phyloP scores from a whole-genome alignment of 1,140 invertebrate species.

The Calliopsis andreniformis region DNA sequence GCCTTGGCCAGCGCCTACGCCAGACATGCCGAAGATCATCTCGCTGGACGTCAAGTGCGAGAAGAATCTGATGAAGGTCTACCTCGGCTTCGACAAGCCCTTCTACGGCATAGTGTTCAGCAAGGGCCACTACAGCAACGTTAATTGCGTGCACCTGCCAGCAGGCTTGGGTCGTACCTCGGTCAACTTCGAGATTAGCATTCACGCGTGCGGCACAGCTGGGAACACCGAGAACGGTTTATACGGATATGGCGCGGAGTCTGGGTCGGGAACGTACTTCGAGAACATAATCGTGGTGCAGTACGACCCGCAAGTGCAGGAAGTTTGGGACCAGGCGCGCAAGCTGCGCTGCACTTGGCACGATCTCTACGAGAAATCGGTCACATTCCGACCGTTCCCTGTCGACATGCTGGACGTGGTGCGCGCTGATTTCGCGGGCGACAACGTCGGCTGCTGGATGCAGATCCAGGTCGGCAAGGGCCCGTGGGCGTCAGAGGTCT shows the following conservation, averaged over 20 bases:
- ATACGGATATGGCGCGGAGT: conserved; percentile 90
- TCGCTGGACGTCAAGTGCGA: conserved; percentile 96
- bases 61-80: conserved; percentile 96
- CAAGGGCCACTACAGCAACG: conserved; percentile 95
- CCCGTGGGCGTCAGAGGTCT: conserved; percentile 97
- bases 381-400: conserved; percentile 96
- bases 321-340: conserved; percentile 97
- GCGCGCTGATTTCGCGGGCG: conserved; percentile 95
- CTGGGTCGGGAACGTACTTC: conserved; percentile 95
- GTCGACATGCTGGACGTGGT: conserved; percentile 98
- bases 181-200: conserved; percentile 94
- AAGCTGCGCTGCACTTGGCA: conserved; percentile 97
- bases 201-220: conserved; percentile 94
- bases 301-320: conserved; percentile 97
- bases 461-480: conserved; percentile 97
- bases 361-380: conserved; percentile 97
- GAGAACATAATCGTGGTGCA: conserved; percentile 97
- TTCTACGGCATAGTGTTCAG: conserved; percentile 97
- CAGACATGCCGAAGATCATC: conserved; percentile 95
- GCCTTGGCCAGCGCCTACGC: conserved; percentile 89
- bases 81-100: conserved; percentile 95
- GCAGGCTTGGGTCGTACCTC: conserved; percentile 92
- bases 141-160: conserved; percentile 94
- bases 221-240: conserved; percentile 94
- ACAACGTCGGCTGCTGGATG: conserved; percentile 98